Percentiles rank a stretch among this genome's conserved stretches.
These are phyloP conservation scores for Drosophila persimilis DNA, from an alignment of 1,140 invertebrate species.

Conservation along the genomic window DNA sequence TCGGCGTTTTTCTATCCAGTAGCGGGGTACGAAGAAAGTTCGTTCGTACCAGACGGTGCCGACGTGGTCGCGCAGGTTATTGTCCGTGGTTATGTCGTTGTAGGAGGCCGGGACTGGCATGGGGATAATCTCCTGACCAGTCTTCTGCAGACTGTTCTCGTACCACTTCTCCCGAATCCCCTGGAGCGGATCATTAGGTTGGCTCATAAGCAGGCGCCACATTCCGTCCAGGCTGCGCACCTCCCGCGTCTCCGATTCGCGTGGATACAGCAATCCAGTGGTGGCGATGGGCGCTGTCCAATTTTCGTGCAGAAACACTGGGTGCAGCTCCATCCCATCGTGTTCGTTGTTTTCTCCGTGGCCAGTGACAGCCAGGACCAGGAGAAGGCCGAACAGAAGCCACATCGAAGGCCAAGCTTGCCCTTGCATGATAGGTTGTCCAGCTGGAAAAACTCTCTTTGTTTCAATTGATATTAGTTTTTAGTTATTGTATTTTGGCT, in stretches of 20 bases:
- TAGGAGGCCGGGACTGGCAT: conserved; percentile 98
- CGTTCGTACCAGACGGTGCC: conserved; percentile 97
- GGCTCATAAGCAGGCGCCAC: conserved; percentile 92
- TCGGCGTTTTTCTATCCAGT: conserved; percentile 87
- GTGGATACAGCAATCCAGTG: conserved; percentile 90
- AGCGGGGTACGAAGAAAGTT: conserved; percentile 89
- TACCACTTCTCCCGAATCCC: conserved; percentile 92
- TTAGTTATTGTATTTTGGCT: no score
- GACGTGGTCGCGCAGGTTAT: conserved; percentile 93
- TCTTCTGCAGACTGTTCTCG: conserved; percentile 72
- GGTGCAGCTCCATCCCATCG: neutral
- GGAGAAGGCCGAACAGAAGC: neutral
- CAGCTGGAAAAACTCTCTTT: no score
- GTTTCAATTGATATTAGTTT: no score
- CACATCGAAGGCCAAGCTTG: no score
- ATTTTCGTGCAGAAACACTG: conserved; percentile 36
- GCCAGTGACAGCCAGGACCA: neutral
- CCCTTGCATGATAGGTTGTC: no score
- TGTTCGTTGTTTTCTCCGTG: no score
- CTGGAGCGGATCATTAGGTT: conserved; percentile 85
- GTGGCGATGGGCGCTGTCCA: conserved; percentile 34
- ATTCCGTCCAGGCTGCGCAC: conserved; percentile 91
- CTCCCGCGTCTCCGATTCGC: conserved; percentile 91
- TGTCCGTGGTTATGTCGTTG: conserved; percentile 95
- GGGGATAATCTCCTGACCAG: conserved; percentile 83